A percentile compares a stretch with the other conserved stretches of the same genome.
Evolutionary conservation across 2,113 vertebrate genomes (phyloP).

Genomic region (Macroglossus sobrinus): DNA sequence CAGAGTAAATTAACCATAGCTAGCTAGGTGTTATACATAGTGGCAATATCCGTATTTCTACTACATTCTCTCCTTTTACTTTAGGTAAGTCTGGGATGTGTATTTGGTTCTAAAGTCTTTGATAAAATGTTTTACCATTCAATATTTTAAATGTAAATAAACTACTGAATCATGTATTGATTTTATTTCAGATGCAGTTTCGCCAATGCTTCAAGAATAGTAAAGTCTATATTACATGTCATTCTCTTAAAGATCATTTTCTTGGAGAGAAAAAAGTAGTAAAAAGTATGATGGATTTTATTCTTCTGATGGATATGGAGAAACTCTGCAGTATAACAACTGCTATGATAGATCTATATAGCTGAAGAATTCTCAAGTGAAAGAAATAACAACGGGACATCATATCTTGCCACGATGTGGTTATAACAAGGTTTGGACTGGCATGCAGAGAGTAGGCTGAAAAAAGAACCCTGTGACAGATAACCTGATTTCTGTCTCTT

Average conservation of each 20-base stretch:
- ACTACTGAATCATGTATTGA: slow-evolving; percentile 61
- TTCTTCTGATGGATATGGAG: slow-evolving; percentile 24
- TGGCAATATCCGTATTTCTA: not conserved
- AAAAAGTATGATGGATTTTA: slow-evolving; percentile 54
- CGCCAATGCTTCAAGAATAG: slow-evolving; percentile 62
- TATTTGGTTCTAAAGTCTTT: slow-evolving; percentile 4
- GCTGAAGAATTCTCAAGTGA: not conserved
- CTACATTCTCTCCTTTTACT: not conserved
- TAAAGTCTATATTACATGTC: slow-evolving; percentile 56
- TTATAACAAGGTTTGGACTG: slow-evolving; percentile 10
- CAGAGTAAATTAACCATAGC: not conserved
- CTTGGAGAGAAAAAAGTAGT: slow-evolving; percentile 56
- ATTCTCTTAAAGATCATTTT: slow-evolving; percentile 63
- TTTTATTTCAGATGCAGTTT: slow-evolving; percentile 68
- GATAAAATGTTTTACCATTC: slow-evolving; percentile 34
- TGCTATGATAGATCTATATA: not conserved
- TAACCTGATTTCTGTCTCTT: not conserved
- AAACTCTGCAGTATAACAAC: not conserved
- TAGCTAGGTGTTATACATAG: not conserved
- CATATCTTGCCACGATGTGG: not conserved
- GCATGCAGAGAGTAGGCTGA: slow-evolving; percentile 28
- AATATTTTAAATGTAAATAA: slow-evolving; percentile 68
- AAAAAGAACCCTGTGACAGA: slow-evolving; percentile 5
- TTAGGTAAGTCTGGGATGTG: not conserved
- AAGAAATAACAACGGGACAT: not conserved